phyloP scores from a whole-genome alignment of 2,888 invertebrate species.

The Epistrophella euchroma region DNA sequence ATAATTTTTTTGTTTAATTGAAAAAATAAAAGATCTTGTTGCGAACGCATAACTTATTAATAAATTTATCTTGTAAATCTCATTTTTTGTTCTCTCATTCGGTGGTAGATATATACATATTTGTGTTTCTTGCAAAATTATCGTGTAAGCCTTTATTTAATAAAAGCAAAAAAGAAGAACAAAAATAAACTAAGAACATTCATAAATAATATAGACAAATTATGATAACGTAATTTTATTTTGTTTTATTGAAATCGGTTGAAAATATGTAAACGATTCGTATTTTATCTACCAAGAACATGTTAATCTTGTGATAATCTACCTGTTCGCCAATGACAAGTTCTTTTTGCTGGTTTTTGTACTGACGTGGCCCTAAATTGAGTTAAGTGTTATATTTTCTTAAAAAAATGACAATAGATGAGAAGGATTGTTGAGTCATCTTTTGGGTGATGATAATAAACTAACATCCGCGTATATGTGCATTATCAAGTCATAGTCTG shows the following conservation, averaged over 20 bases:
- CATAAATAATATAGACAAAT: constrained; percentile 51
- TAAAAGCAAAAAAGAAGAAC: constrained; percentile 11
- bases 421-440: constrained; percentile 28
- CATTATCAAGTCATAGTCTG: neutral
- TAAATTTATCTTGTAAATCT: constrained; percentile 4
- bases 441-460: neutral
- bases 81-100: constrained; percentile 13
- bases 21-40: constrained; percentile 31
- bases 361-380: constrained; percentile 31
- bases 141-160: constrained; percentile 42
- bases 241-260: neutral
- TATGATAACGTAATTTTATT: constrained; percentile 16
- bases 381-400: too few species aligned
- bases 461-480: neutral
- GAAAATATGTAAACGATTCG: neutral
- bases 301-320: neutral
- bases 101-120: constrained; percentile 11
- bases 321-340: neutral
- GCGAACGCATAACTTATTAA: neutral
- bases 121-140: constrained; percentile 48
- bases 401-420: neutral
- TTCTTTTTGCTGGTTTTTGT: neutral
- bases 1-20: constrained; percentile 19
- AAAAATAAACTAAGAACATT: constrained; percentile 17
- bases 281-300: neutral